phyloP scores from a whole-genome alignment of 2,113 vertebrate species.

The Pyxicephalus adspersus region DNA sequence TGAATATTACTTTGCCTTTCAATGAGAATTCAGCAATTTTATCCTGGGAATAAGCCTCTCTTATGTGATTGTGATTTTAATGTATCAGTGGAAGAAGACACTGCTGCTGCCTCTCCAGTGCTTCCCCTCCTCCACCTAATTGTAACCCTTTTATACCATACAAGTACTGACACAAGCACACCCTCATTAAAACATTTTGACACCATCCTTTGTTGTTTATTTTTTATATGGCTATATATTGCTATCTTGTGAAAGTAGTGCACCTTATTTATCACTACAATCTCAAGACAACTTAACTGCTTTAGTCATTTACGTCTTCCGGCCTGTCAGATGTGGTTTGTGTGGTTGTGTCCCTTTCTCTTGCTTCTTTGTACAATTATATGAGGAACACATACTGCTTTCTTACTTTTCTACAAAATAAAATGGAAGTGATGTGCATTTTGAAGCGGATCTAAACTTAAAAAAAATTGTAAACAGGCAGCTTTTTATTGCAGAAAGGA shows the following conservation, averaged over 20 bases:
- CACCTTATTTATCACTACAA: not conserved
- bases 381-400: not conserved
- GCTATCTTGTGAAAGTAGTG: not conserved
- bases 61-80: constrained; percentile 10
- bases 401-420: not conserved
- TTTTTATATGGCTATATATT: not conserved
- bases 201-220: too few relatives aligned
- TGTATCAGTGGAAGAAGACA: not conserved
- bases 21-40: constrained; percentile 1
- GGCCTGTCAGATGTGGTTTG: constrained; percentile 25
- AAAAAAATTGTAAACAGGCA: too few relatives aligned
- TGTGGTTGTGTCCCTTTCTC: constrained; percentile 9
- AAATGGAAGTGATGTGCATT: not conserved
- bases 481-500: too few relatives aligned
- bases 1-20: constrained; percentile 6
- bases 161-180: not conserved
- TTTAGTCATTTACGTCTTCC: not conserved
- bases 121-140: constrained; percentile 25
- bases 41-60: constrained; percentile 11
- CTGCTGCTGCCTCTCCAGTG: not conserved
- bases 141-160: not conserved
- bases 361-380: not conserved
- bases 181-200: too few relatives aligned
- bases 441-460: too few relatives aligned
- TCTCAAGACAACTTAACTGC: not conserved